Percentiles rank a stretch among this genome's conserved stretches.
Conservation (phyloP, 2,113 vertebrate species). For the Antigone vipio region DNA sequence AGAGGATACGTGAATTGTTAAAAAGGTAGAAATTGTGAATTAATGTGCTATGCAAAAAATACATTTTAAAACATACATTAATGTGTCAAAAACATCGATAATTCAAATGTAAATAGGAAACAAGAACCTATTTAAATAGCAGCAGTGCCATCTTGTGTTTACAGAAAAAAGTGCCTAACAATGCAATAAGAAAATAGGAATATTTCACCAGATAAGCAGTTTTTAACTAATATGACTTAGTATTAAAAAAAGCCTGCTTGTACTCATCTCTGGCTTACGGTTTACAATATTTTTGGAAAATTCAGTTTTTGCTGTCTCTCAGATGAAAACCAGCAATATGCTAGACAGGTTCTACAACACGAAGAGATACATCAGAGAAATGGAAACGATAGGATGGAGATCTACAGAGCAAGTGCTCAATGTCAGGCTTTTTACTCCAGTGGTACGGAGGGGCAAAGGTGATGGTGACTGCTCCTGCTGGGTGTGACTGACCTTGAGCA, state of each 20-base stretch:
- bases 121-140: neutral
- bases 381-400: neutral
- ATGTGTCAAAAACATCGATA: neutral
- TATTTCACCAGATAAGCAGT: neutral
- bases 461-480: neutral
- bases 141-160: constrained; percentile 47
- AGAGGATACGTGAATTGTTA: neutral
- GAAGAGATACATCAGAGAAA: neutral
- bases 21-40: neutral
- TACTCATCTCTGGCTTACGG: neutral
- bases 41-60: neutral
- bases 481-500: neutral
- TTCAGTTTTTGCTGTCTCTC: neutral
- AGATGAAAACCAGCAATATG: neutral
- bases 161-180: neutral
- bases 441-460: neutral
- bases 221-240: neutral
- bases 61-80: neutral
- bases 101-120: neutral
- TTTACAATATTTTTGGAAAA: neutral
- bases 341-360: neutral
- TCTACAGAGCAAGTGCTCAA: rapidly evolving
- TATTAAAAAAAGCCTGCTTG: neutral
- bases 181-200: neutral
- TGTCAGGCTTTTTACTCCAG: neutral